Base-by-base conservation (phyloP, 2,888 invertebrate genomes). In the Luffia ferchaultella region DNA sequence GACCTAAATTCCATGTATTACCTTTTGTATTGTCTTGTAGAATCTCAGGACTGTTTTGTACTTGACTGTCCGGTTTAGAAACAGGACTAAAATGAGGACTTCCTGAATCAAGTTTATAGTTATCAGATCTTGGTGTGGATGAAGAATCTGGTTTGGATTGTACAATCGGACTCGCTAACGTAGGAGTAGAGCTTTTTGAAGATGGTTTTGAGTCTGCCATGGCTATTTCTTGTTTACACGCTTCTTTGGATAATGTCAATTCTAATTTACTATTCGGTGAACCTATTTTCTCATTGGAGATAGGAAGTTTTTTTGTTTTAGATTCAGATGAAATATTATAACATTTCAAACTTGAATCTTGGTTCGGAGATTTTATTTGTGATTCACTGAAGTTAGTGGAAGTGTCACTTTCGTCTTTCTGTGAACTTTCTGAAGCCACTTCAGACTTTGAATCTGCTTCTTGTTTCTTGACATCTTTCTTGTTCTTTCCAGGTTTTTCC, bases 61-160 rank as follows among this genome's bases (percentile, higher is more conserved):
- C 72, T 69, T 80, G 80, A 56, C 79, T 80, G 58, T 82, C 82
- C 40, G 83, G 82, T 68, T 80, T 80, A 12, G 77, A 60, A 56
- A 73, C 73, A 50, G 82, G 82, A 62, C 82, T 83, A 55, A 72
- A 82, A 57, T 79, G 75, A 2, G 79, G 80, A 56, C 78, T 80
- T 15, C 75, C 73, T 52, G 69, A 61, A 42, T 78, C 77, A 16
- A 64, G 54, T 61, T 78, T 79, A 20, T 20, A 20, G 17, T 59
- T 64, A 53, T 80, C 79, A 2, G 76, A 76, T 42, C 78, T 62
- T 1, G 80, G 80, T 2, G 79, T 80, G 30, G 79, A 82, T 17
- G 82, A 82, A 18, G 83, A 82, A 57, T 83, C 82, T 0, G 83
- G 76, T 57, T 69, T 69, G 7, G 72, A 73, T 57, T 77, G 78